Evolutionary conservation across 2,888 invertebrate genomes (phyloP).

Genomic region (Caprella mutica): DNA sequence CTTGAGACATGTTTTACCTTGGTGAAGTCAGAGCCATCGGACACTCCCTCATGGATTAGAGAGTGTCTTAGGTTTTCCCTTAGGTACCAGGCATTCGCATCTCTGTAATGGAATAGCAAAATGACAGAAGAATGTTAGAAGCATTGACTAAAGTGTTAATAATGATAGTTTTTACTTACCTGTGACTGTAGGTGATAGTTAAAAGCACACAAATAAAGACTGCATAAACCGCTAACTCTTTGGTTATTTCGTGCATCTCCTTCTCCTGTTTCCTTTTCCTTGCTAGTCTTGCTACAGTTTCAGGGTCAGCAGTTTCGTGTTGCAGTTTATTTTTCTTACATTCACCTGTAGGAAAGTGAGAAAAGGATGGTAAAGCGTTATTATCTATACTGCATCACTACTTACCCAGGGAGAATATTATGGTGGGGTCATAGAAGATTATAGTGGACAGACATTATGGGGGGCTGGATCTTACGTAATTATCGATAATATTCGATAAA

Average conservation of each 20-base stretch:
- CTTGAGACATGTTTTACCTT: constrained; percentile 4
- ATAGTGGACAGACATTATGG: no score
- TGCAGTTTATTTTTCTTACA: constrained; percentile 11
- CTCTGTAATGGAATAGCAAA: constrained; percentile 20
- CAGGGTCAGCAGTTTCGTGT: constrained; percentile 34
- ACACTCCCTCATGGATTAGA: constrained; percentile 33
- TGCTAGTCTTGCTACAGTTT: constrained; percentile 37
- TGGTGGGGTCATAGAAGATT: no score
- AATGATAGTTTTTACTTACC: no score
- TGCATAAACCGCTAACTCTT: constrained; percentile 43
- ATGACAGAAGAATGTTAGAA: not conserved
- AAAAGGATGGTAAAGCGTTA: not conserved
- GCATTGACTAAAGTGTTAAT: not conserved
- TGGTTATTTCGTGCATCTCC: constrained; percentile 42
- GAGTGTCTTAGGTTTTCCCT: constrained; percentile 39
- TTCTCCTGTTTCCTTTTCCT: constrained; percentile 40
- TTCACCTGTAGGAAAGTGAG: not conserved
- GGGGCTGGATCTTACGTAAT: no score
- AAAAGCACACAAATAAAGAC: constrained; percentile 44
- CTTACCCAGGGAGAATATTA: no score
- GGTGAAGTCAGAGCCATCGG: constrained; percentile 19
- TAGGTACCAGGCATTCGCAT: constrained; percentile 39
- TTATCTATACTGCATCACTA: no score
- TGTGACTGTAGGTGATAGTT: constrained; percentile 42
- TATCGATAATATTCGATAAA: no score